A percentile compares a stretch with the other conserved stretches of the same genome.
Evolutionary conservation across 2,113 vertebrate genomes (phyloP).

Genomic region (Petromus typicus): DNA sequence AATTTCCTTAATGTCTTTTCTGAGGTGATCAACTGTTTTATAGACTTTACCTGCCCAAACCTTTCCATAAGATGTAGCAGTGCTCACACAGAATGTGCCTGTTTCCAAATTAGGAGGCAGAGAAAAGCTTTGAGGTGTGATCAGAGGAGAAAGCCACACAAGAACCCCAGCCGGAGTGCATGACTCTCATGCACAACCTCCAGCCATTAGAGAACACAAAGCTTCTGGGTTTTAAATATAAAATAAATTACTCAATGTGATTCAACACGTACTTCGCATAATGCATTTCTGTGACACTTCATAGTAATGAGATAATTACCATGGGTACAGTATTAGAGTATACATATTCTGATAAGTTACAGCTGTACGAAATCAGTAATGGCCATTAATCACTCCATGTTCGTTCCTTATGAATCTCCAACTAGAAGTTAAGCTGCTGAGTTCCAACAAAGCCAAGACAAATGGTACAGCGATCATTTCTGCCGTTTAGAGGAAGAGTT

Average conservation of each 20-base stretch:
- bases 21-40: conserved; percentile 56
- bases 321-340: conserved; percentile 74
- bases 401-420: conserved; percentile 63
- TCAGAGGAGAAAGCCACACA: not conserved
- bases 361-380: conserved; percentile 77
- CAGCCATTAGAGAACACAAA: not conserved
- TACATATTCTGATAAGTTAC: conserved; percentile 79
- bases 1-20: conserved; percentile 44
- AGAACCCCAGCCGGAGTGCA: not conserved
- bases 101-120: conserved; percentile 49
- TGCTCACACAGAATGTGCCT: not conserved
- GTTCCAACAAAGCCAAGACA: conserved; percentile 50
- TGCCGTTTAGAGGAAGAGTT: conserved; percentile 60
- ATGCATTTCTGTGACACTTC: conserved; percentile 78
- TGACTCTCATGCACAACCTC: not conserved
- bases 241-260: conserved; percentile 76
- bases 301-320: conserved; percentile 83
- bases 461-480: conserved; percentile 65
- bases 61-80: not conserved
- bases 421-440: conserved; percentile 51
- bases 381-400: conserved; percentile 70
- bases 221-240: conserved; percentile 49
- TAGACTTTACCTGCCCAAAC: conserved; percentile 13
- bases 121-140: conserved; percentile 5
- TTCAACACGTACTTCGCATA: conserved; percentile 62